Conservation (phyloP, 23 tunicate species). For the Trididemnum clinides region DNA sequence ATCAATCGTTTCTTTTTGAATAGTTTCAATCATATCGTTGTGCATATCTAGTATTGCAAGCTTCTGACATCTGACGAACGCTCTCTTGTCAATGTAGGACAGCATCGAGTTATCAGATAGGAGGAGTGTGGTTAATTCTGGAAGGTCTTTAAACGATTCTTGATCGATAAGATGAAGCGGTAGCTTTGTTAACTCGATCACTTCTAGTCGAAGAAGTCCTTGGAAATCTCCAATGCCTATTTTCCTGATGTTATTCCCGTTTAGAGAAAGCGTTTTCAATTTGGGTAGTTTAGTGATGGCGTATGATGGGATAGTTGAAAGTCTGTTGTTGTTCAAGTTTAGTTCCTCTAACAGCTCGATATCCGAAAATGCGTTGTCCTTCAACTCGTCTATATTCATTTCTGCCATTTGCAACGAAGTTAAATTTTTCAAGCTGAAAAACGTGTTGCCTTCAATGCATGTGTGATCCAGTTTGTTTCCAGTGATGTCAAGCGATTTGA, state of each 20-base stretch:
- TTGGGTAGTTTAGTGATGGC: background rate
- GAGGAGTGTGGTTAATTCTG: background rate
- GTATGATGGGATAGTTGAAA: background rate
- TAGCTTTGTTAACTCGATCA: constrained; percentile 21
- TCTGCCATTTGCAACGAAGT: background rate
- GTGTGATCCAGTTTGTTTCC: constrained; percentile 6
- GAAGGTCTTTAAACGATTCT: constrained; percentile 3
- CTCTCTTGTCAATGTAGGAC: constrained; percentile 14
- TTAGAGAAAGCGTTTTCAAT: constrained; percentile 4
- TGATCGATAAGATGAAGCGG: constrained; percentile 20
- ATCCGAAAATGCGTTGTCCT: constrained; percentile 22
- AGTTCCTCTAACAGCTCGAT: background rate
- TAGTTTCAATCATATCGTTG: constrained; percentile 26
- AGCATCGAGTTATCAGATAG: constrained; percentile 9
- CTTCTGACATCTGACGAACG: constrained; percentile 8
- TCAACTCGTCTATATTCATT: background rate
- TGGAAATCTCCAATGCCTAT: background rate
- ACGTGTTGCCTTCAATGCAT: background rate
- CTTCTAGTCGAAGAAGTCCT: background rate
- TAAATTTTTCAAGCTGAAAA: background rate
- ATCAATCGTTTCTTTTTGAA: background rate
- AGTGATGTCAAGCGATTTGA: background rate
- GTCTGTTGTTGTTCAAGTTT: constrained; percentile 15
- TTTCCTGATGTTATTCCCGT: constrained; percentile 15
- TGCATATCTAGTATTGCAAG: constrained; percentile 9